Conservation (phyloP, 1,140 invertebrate genomes). For the Tetragnatha versicolor region DNA sequence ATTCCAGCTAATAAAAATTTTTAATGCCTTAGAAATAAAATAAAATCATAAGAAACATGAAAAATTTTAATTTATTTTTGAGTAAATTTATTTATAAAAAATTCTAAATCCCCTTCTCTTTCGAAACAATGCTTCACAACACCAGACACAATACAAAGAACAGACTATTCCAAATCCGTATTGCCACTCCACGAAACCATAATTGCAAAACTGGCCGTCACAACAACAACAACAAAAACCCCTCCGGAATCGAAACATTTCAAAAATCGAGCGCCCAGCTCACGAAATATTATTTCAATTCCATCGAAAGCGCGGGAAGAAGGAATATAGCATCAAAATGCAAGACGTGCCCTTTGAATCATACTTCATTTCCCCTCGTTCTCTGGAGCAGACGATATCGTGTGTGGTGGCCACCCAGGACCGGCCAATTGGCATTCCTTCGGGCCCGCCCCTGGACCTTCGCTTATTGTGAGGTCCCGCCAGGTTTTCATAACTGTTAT, state of each 20-base stretch:
- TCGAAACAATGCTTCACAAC: no score
- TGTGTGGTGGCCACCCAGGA: constrained; percentile 26
- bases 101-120: no score
- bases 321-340: not conserved
- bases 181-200: no score
- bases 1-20: no score
- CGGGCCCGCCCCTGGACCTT: constrained; percentile 8
- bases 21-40: no score
- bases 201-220: no score
- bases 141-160: no score
- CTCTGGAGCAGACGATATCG: constrained; percentile 6
- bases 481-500: not conserved
- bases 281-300: not conserved
- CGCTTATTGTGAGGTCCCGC: constrained; percentile 5
- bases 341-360: not conserved
- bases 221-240: no score
- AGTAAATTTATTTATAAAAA: no score
- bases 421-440: constrained; percentile 30
- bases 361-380: constrained; percentile 15
- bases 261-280: not conserved
- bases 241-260: not conserved
- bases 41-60: no score
- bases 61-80: no score
- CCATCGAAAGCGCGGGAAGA: not conserved
- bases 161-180: no score